Evolutionary conservation across 1,140 invertebrate species (phyloP).

Genomic region (Aphaenogaster ashmeadi): DNA sequence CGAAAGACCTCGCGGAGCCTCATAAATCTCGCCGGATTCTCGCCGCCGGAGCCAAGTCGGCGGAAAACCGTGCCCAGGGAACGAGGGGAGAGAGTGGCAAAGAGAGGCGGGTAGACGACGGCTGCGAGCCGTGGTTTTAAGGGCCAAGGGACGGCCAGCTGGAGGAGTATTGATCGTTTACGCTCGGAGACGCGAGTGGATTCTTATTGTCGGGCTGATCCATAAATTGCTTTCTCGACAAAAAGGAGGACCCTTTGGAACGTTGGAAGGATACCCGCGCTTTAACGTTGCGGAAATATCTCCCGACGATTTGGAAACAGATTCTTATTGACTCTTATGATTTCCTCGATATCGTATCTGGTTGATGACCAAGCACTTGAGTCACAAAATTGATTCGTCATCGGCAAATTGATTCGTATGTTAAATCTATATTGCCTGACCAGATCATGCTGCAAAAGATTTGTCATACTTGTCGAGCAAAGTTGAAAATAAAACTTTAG

Average conservation of each 20-base stretch:
- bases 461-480: too few relatives aligned
- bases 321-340: neutral
- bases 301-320: neutral
- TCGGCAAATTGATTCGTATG: neutral
- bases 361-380: neutral
- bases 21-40: slow-evolving; percentile 37
- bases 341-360: neutral
- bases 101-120: slow-evolving; percentile 25
- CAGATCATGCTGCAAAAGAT: too few relatives aligned
- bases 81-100: neutral
- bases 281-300: neutral
- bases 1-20: slow-evolving; percentile 32
- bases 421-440: neutral
- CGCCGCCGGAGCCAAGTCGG: neutral
- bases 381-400: neutral
- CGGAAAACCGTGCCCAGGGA: neutral
- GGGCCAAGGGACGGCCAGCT: slow-evolving; percentile 54
- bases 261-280: neutral
- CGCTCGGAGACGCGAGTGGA: neutral
- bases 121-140: slow-evolving; percentile 42
- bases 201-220: neutral
- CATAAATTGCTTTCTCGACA: neutral
- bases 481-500: too few relatives aligned
- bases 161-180: slow-evolving; percentile 68
- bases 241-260: neutral